Conservation (phyloP, 2,113 vertebrate genomes). For the Eonycteris spelaea region DNA sequence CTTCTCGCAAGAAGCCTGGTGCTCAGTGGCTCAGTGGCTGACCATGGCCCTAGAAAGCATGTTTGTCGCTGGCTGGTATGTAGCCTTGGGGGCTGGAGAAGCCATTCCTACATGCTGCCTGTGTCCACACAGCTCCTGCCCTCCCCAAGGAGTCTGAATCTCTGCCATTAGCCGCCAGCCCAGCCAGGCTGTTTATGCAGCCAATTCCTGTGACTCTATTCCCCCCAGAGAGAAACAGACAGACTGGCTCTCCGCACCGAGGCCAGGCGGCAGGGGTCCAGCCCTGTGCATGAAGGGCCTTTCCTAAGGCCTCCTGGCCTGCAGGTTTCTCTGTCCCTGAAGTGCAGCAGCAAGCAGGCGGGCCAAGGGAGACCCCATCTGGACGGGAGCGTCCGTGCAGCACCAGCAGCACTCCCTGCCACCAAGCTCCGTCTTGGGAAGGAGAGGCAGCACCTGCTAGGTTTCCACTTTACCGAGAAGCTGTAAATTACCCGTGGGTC, state of each 20-base stretch:
- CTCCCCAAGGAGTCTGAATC: slow-evolving; percentile 48
- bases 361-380: slow-evolving; percentile 59
- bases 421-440: not conserved
- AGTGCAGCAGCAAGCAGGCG: not conserved
- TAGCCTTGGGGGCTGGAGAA: not conserved
- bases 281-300: fast-evolving
- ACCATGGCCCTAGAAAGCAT: not conserved
- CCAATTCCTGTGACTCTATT: slow-evolving; percentile 79
- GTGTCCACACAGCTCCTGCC: not conserved
- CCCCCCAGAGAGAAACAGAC: slow-evolving; percentile 76
- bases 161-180: slow-evolving; percentile 65
- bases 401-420: fast-evolving
- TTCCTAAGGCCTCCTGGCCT: not conserved
- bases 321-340: not conserved
- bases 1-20: not conserved
- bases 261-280: slow-evolving; percentile 58
- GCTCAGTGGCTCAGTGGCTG: fast-evolving
- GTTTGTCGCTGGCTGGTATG: slow-evolving; percentile 56
- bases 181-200: slow-evolving; percentile 70
- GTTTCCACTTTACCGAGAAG: not conserved
- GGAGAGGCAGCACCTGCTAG: fast-evolving
- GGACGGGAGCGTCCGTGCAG: fast-evolving
- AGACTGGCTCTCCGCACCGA: slow-evolving; percentile 66
- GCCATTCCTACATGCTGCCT: not conserved
- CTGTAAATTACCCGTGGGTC: not conserved